These are phyloP conservation scores for Aleiodes sp. DNA, from an alignment of 1,140 invertebrate genomes.

Conservation along the genomic window DNA sequence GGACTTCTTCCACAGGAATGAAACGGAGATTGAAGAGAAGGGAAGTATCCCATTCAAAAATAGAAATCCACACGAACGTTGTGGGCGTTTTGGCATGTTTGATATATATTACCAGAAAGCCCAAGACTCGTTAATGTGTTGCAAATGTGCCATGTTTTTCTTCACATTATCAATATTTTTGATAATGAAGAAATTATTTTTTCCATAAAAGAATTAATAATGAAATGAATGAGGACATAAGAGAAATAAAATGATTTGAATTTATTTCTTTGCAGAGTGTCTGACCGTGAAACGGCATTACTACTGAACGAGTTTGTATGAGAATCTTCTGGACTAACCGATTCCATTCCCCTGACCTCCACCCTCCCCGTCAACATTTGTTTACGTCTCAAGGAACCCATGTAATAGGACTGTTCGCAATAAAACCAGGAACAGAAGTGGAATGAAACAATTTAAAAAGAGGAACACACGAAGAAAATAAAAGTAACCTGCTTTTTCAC, in stretches of 20 bases:
- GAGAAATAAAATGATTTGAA: neutral
- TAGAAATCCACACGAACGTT: constrained; percentile 8
- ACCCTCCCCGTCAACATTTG: no score
- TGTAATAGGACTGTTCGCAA: constrained; percentile 4
- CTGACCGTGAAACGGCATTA: neutral
- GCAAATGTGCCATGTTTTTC: neutral
- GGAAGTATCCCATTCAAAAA: constrained; percentile 5
- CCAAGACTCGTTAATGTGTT: neutral
- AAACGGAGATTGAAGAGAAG: neutral
- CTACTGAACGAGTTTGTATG: neutral
- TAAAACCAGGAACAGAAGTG: neutral
- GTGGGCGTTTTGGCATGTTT: constrained; percentile 5
- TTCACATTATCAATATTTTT: neutral
- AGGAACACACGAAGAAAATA: neutral
- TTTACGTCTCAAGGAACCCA: neutral
- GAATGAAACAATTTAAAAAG: neutral
- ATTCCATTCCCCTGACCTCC: neutral
- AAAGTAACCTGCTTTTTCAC: neutral
- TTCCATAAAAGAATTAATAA: no score
- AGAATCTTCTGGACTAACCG: neutral
- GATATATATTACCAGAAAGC: constrained; percentile 4
- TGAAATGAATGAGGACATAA: no score
- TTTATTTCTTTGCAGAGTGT: neutral
- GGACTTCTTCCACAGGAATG: neutral
- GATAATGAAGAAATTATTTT: no score